Percentiles rank a stretch among this genome's conserved stretches.
Evolutionary conservation across 1,140 invertebrate genomes (phyloP).

Genomic region (Ganaspis sp.): DNA sequence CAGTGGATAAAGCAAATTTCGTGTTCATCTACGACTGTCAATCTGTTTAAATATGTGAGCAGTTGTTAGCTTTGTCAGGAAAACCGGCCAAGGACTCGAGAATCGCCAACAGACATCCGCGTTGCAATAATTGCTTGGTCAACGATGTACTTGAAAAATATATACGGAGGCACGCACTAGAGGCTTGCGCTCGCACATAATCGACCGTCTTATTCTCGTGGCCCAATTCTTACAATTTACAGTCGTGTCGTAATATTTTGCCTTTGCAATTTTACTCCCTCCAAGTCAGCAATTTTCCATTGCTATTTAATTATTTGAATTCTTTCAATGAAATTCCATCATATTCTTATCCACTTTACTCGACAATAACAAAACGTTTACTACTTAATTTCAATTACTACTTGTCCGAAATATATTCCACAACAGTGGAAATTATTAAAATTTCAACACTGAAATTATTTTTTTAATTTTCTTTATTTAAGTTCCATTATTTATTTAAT

Average conservation of each 20-base stretch:
- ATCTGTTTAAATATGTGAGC: constrained; percentile 46
- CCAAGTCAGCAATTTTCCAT: constrained; percentile 47
- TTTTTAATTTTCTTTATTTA: no score
- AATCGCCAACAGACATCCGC: constrained; percentile 74
- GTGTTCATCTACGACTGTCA: constrained; percentile 49
- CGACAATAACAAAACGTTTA: no score
- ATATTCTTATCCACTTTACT: background rate
- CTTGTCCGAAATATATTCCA: no score
- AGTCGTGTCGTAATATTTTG: constrained; percentile 63
- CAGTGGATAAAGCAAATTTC: constrained; percentile 11
- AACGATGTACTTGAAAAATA: constrained; percentile 68
- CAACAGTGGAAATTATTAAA: no score
- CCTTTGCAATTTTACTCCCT: constrained; percentile 55
- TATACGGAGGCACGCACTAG: constrained; percentile 39
- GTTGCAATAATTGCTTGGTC: constrained; percentile 72
- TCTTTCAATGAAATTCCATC: constrained; percentile 11
- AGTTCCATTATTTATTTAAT: no score
- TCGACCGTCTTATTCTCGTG: constrained; percentile 55
- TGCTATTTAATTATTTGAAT: constrained; percentile 48
- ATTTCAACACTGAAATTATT: no score
- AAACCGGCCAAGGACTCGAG: constrained; percentile 74
- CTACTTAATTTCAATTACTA: no score
- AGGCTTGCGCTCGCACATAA: constrained; percentile 38
- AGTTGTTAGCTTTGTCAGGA: constrained; percentile 59
- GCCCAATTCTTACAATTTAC: constrained; percentile 74